These are phyloP conservation scores for Mizuhopecten yessoensis DNA, from an alignment of 1,140 invertebrate genomes.

Conservation along the genomic window DNA sequence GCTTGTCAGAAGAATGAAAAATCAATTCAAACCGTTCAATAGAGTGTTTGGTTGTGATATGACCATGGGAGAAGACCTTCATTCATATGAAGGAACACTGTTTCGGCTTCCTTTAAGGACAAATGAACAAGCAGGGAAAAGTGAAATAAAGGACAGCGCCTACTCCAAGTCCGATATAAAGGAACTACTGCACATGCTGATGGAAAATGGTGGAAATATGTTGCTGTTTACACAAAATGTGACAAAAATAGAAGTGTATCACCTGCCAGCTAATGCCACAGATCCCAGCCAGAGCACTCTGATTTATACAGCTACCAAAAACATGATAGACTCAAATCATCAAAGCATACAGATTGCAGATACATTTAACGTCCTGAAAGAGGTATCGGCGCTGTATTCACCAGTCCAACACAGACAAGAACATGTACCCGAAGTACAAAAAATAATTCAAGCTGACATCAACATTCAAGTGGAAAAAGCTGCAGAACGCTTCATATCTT, in stretches of 20 bases:
- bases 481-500: neutral
- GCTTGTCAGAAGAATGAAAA: constrained; percentile 63
- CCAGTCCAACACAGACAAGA: neutral
- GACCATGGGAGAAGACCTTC: neutral
- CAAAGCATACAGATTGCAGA: neutral
- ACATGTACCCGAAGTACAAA: neutral
- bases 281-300: constrained; percentile 53
- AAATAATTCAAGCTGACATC: neutral
- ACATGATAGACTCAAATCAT: constrained; percentile 10
- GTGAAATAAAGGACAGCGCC: constrained; percentile 72
- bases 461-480: neutral
- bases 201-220: constrained; percentile 70
- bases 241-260: constrained; percentile 72
- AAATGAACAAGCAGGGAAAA: constrained; percentile 71
- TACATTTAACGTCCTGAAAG: neutral
- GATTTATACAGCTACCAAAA: neutral
- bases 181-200: constrained; percentile 72
- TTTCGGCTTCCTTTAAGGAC: constrained; percentile 77
- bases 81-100: constrained; percentile 69
- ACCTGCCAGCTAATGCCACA: constrained; percentile 62
- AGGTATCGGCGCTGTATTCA: neutral
- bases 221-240: constrained; percentile 81
- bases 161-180: constrained; percentile 75
- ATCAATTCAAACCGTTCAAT: constrained; percentile 78
- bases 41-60: constrained; percentile 74